Conservation (phyloP, 2,797 vertebrate species). For the Hydrophis major region DNA sequence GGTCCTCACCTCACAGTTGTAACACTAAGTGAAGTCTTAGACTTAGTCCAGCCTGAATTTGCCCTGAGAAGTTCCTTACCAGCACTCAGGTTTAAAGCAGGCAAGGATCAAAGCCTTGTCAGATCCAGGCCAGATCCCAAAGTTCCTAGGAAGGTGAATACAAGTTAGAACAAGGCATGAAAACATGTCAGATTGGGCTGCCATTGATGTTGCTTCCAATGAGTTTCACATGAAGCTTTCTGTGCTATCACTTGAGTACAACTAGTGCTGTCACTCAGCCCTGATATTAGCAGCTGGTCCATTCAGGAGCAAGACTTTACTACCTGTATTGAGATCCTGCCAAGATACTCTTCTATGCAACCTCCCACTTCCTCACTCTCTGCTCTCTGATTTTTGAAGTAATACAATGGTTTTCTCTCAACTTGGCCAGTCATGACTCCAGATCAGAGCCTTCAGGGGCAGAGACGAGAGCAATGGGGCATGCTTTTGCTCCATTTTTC, state of each 20-base stretch:
- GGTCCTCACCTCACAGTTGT: not conserved
- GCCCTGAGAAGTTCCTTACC: not conserved
- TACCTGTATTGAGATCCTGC: not conserved
- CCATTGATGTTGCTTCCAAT: not conserved
- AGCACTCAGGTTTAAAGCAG: not conserved
- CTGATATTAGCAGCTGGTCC: not conserved
- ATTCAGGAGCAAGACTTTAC: not conserved
- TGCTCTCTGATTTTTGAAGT: not conserved
- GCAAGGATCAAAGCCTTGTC: not conserved
- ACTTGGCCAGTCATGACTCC: not conserved
- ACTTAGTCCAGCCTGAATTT: not conserved
- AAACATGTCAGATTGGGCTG: not conserved
- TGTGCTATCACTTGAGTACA: not conserved
- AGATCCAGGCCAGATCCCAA: not conserved
- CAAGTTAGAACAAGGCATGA: not conserved
- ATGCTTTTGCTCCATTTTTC: not conserved
- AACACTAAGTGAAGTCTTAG: not conserved
- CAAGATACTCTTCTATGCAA: not conserved
- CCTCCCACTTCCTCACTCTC: not conserved
- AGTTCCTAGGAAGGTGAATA: not conserved
- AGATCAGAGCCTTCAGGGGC: not conserved
- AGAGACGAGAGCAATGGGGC: not conserved
- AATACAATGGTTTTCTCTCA: not conserved
- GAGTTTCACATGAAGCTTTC: not conserved
- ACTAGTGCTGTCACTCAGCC: not conserved